Conservation (phyloP, 1,140 invertebrate species). For the Chionoecetes opilio region DNA sequence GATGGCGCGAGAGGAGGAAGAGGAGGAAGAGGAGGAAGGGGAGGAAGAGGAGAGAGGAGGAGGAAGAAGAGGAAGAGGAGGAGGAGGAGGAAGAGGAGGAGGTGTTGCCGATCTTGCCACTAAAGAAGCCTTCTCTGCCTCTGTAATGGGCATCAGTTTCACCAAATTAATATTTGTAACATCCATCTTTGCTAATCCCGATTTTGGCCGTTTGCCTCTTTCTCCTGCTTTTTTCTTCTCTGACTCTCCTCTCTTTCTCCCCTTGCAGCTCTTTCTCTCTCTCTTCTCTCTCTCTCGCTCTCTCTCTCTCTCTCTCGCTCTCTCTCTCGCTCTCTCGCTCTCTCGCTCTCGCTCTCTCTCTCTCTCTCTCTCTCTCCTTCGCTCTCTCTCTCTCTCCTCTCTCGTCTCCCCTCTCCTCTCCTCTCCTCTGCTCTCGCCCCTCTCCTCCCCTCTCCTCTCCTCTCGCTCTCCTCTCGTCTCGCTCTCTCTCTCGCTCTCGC, state of each 20-base stretch:
- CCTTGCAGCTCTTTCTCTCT: background rate
- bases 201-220: background rate
- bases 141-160: slow-evolving; percentile 67
- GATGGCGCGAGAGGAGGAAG: background rate
- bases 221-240: background rate
- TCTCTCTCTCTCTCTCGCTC: background rate
- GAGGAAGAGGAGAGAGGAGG: background rate
- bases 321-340: background rate
- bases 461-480: background rate
- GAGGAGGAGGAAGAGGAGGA: background rate
- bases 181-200: slow-evolving; percentile 55
- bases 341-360: background rate
- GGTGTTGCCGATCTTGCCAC: slow-evolving; percentile 46
- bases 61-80: background rate
- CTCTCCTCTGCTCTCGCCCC: background rate
- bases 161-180: slow-evolving; percentile 43
- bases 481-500: slow-evolving; percentile 43
- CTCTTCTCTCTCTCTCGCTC: slow-evolving; percentile 6
- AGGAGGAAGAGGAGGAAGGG: background rate
- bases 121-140: slow-evolving; percentile 33
- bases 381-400: background rate
- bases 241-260: slow-evolving; percentile 30
- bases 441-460: background rate
- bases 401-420: background rate
- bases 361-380: background rate